phyloP scores from a whole-genome alignment of 2,888 invertebrate genomes.

The Noctua pronuba region DNA sequence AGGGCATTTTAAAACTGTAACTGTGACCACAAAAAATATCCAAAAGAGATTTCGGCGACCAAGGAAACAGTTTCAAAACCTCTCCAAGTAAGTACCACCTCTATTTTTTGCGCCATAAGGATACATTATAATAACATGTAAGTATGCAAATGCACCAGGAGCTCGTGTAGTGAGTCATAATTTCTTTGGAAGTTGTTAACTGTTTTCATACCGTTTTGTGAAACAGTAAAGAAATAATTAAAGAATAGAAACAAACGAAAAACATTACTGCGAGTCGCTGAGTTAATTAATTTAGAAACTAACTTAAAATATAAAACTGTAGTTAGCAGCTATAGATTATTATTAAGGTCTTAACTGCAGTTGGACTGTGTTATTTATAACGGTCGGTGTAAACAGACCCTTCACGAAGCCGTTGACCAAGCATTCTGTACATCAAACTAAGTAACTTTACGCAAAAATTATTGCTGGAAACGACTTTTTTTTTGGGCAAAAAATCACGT shows the following conservation, averaged over 20 bases:
- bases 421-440: no score
- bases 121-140: constrained; percentile 22
- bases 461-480: no score
- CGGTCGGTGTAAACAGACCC: no score
- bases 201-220: constrained; percentile 57
- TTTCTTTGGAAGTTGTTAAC: constrained; percentile 58
- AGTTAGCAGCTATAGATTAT: not conserved
- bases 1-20: not conserved
- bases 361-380: not conserved
- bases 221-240: constrained; percentile 52
- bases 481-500: no score
- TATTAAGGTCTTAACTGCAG: not conserved
- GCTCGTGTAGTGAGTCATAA: constrained; percentile 45
- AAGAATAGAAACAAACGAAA: constrained; percentile 28
- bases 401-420: no score
- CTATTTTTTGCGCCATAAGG: not conserved
- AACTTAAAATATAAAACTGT: constrained; percentile 3
- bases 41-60: constrained; percentile 12
- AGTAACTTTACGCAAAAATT: no score
- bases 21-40: constrained; percentile 10
- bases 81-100: constrained; percentile 16
- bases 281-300: constrained; percentile 11
- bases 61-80: not conserved
- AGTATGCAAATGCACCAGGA: not conserved
- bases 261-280: not conserved